These are phyloP conservation scores for Pristionchus exspectatus DNA, from an alignment of 2,888 invertebrate species.

Conservation along the genomic window DNA sequence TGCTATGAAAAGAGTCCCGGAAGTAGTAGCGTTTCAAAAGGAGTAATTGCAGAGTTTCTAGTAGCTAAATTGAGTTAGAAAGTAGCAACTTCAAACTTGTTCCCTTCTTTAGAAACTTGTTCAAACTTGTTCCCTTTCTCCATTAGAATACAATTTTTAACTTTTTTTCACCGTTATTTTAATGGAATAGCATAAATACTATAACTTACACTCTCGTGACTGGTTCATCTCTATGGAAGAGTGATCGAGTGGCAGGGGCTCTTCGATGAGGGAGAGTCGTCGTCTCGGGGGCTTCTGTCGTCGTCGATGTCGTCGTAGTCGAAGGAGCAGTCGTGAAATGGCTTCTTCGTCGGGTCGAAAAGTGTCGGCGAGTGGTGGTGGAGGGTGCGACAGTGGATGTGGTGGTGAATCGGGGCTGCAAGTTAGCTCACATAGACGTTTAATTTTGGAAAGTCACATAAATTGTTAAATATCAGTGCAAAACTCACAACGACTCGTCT, in stretches of 20 bases:
- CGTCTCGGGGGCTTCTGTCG: conserved; percentile 30
- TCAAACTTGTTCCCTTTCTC: background rate
- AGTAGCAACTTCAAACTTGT: background rate
- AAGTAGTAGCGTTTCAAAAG: background rate
- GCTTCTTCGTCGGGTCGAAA: conserved; percentile 37
- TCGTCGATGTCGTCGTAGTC: conserved; percentile 37
- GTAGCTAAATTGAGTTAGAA: background rate
- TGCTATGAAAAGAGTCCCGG: background rate
- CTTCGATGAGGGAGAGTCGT: conserved; percentile 37
- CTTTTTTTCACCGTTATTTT: no score
- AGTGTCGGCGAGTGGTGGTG: conserved; percentile 14
- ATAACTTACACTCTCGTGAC: conserved; percentile 33
- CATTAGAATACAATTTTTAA: no score
- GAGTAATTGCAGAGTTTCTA: background rate
- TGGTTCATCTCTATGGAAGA: conserved; percentile 24
- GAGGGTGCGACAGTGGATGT: conserved; percentile 23
- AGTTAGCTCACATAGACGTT: background rate
- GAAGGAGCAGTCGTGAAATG: conserved; percentile 46
- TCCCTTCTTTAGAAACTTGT: background rate
- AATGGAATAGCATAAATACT: background rate
- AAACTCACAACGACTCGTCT: conserved; percentile 42
- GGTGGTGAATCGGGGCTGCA: conserved; percentile 21
- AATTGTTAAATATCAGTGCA: background rate
- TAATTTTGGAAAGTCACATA: no score
- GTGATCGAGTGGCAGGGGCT: background rate